Evolutionary conservation across 1,140 invertebrate species (phyloP), one percentile per base, ranked within the genome.

Genomic region (Ephestia elutella): DNA sequence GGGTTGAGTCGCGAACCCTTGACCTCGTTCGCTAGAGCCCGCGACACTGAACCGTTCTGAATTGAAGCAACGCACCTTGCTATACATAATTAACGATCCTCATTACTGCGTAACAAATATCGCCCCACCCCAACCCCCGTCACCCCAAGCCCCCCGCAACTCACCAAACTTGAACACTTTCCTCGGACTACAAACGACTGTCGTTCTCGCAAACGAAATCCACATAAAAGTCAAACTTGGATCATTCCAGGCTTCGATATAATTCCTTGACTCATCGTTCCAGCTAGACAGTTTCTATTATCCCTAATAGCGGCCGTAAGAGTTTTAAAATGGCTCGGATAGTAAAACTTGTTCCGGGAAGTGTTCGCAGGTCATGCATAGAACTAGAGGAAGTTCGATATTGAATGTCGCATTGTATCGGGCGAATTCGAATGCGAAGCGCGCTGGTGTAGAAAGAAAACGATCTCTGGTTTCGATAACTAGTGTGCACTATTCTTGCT

Each of bases 51-150:
- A 80, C 75, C 80, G 70, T 73, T 73, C 68, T 63, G 68, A 81
- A 82, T 81, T 80, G 82, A 81, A 82, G 68, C 70, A 69, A 86
- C 83, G 80, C 82, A 83, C 82, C 75, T 81, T 76, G 73, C 76
- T 78, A 82, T 86, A 87, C 80, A 86, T 85, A 87, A 87, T 87
- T 87, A 87, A 87, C 82, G 83, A 84, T 78, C 71, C 76, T 87
- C 82, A 81, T 87, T 86, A 86, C 75, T 70, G 66, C 66, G 70
- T 75, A 73, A 79, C 73, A 75, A 78, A 84, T 72, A 69, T 72
- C 62, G 55, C 53, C 30, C 53, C 58, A 38, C 59, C 35, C 48
- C 44, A 21, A 5, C 56, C 15, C 38, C 20, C 9, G 20, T 30
- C 21, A 18, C 15, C 44, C n/a, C 55, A n/a, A 11, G 2, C 25